These are phyloP conservation scores for Hyla sarda DNA, from an alignment of 2,113 vertebrate genomes.

Conservation along the genomic window DNA sequence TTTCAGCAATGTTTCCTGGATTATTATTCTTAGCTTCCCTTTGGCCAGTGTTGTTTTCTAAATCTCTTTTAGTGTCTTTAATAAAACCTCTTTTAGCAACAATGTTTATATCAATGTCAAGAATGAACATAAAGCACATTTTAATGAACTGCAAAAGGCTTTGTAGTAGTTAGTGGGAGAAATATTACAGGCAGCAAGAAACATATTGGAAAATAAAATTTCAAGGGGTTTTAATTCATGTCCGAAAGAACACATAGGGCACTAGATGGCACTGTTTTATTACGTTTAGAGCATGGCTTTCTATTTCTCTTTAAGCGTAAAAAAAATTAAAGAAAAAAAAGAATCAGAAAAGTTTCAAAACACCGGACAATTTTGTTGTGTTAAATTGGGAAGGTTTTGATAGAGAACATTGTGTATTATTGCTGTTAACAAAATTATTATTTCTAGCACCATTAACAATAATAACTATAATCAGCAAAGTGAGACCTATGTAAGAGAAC, in stretches of 20 bases:
- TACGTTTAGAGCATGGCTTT: slow-evolving; percentile 23
- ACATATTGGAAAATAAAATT: slow-evolving; percentile 60
- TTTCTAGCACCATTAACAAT: slow-evolving; percentile 53
- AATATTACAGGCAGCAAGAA: slow-evolving; percentile 57
- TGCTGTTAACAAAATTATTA: slow-evolving; percentile 58
- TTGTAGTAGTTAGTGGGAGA: slow-evolving; percentile 56
- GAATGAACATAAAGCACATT: slow-evolving; percentile 58
- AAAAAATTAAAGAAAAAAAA: background rate
- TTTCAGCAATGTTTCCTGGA: slow-evolving; percentile 14
- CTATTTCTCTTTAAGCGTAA: background rate
- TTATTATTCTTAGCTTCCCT: slow-evolving; percentile 45
- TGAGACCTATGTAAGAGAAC: slow-evolving; percentile 13
- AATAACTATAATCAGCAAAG: slow-evolving; percentile 39
- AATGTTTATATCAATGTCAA: slow-evolving; percentile 59
- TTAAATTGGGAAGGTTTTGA: slow-evolving; percentile 52
- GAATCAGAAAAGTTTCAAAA: background rate
- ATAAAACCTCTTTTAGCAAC: slow-evolving; percentile 56
- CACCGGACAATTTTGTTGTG: slow-evolving; percentile 38
- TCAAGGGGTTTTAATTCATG: slow-evolving; percentile 48
- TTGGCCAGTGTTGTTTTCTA: slow-evolving; percentile 38
- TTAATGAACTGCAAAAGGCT: slow-evolving; percentile 59
- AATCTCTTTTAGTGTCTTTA: slow-evolving; percentile 55
- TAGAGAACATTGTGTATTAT: slow-evolving; percentile 58
- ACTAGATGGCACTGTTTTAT: slow-evolving; percentile 69
- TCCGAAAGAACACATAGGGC: background rate